phyloP scores from a whole-genome alignment of 2,888 invertebrate genomes.

The Tiphia femorata region DNA sequence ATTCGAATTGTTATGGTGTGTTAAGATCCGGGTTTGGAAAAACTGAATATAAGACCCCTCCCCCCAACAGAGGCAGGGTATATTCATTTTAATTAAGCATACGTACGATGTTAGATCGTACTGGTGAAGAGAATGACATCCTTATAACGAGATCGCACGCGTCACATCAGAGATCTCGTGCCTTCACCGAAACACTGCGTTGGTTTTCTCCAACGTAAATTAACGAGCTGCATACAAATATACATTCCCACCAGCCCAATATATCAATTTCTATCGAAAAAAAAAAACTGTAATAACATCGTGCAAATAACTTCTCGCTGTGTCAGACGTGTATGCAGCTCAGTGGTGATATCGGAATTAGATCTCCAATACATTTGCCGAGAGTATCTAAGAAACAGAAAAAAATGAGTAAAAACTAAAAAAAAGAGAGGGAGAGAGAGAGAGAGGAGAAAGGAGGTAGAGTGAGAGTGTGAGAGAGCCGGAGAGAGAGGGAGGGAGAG shows the following conservation, averaged over 20 bases:
- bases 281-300: slow-evolving; percentile 5
- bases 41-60: not conserved
- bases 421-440: slow-evolving; percentile 17
- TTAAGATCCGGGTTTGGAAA: slow-evolving; percentile 35
- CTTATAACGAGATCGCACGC: slow-evolving; percentile 12
- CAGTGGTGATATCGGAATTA: slow-evolving; percentile 31
- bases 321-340: slow-evolving; percentile 29
- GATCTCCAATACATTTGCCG: slow-evolving; percentile 30
- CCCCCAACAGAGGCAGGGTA: no score
- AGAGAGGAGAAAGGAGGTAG: not conserved
- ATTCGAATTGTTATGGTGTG: no score
- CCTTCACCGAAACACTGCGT: slow-evolving; percentile 28
- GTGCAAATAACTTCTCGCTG: slow-evolving; percentile 7
- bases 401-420: slow-evolving; percentile 9
- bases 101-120: slow-evolving; percentile 41
- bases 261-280: not conserved
- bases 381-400: slow-evolving; percentile 13
- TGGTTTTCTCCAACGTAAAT: slow-evolving; percentile 22
- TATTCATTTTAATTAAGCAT: no score
- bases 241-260: slow-evolving; percentile 12
- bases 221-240: slow-evolving; percentile 34
- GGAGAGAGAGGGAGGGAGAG: not conserved
- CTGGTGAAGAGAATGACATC: slow-evolving; percentile 31
- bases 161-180: slow-evolving; percentile 12
- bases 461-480: not conserved